A percentile compares a stretch with the other conserved stretches of the same genome.
These are phyloP conservation scores for Lordiphosa stackelbergi DNA, from an alignment of 1,140 invertebrate species.

Conservation along the genomic window DNA sequence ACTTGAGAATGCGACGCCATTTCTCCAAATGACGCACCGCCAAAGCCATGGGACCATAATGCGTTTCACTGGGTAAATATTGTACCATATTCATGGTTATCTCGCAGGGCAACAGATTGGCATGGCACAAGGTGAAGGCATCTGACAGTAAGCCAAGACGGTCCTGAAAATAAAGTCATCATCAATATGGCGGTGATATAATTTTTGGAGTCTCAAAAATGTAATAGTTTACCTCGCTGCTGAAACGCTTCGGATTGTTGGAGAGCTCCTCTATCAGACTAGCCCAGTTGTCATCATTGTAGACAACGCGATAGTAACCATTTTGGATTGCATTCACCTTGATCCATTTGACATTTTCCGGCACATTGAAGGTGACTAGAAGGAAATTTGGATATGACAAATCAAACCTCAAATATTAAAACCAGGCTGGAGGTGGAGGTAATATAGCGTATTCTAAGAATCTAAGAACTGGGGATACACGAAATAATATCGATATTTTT, in stretches of 20 bases:
- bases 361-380: slow-evolving; percentile 83
- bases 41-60: slow-evolving; percentile 86
- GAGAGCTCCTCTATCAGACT: slow-evolving; percentile 84
- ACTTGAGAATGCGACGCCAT: slow-evolving; percentile 84
- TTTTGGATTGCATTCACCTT: slow-evolving; percentile 92
- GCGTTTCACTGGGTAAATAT: slow-evolving; percentile 85
- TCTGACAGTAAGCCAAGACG: slow-evolving; percentile 86
- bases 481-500: no score
- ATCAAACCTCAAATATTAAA: no score
- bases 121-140: slow-evolving; percentile 85
- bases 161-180: slow-evolving; percentile 77
- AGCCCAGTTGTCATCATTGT: slow-evolving; percentile 87
- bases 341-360: slow-evolving; percentile 84
- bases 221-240: slow-evolving; percentile 73
- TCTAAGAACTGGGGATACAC: no score
- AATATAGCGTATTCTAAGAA: no score
- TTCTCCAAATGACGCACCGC: slow-evolving; percentile 83
- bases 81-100: slow-evolving; percentile 83
- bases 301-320: slow-evolving; percentile 92
- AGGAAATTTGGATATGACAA: background rate
- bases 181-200: background rate
- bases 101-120: slow-evolving; percentile 83
- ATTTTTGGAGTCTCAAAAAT: no score
- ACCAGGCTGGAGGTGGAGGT: no score
- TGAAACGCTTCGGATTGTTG: slow-evolving; percentile 83